Base-by-base conservation (phyloP, 2,113 vertebrate genomes). In the Strix uralensis region DNA sequence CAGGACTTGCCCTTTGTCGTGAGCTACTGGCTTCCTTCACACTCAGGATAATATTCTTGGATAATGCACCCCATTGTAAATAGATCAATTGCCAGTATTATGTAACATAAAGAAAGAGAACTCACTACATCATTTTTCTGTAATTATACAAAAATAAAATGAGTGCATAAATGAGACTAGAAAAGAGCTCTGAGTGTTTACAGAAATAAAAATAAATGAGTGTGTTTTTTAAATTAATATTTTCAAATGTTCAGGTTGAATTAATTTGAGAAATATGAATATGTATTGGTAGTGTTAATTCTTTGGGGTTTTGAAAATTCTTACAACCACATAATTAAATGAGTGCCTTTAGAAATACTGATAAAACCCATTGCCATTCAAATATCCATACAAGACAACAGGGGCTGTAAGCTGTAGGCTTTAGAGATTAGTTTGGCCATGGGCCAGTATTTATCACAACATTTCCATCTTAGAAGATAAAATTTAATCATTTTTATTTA, bases 401-500 rank as follows among this genome's bases (percentile, higher is more conserved):
- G 96, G 97, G 97, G 97, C 98, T 96, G 92, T 97, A 98, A 98
- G 98, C 98, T 98, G 96, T 98, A 98, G 97, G 98, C 95, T 98
- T 98, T 97, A 94, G 98, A 98, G 98, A 98, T 98, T 98, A 98
- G 97, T 98, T 98, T 98, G 98, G 98, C 98, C 97, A 98, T 78
- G 81, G 98, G 98, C 98, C 98, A 98, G 97, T 97, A 97, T 98
- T 98, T 98, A 98, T 98, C 98, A 97, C 97, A 98, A 98, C 97
- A 98, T 98, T 98, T 98, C 97, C 98, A 98, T 98, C 98, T 98
- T 97, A 95, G 98, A 97, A 98, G 98, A 98, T 98, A 98, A 98
- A 98, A 98, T 98, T 98, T 98, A 98, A 98, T 98, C 98, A 98
- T 98, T 98, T 98, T 98, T 98, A 98, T 98, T 98, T 98, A 98